A percentile compares a stretch with the other conserved stretches of the same genome.
Evolutionary conservation across 2,888 invertebrate genomes (phyloP).

Genomic region (Mamestra brassicae): DNA sequence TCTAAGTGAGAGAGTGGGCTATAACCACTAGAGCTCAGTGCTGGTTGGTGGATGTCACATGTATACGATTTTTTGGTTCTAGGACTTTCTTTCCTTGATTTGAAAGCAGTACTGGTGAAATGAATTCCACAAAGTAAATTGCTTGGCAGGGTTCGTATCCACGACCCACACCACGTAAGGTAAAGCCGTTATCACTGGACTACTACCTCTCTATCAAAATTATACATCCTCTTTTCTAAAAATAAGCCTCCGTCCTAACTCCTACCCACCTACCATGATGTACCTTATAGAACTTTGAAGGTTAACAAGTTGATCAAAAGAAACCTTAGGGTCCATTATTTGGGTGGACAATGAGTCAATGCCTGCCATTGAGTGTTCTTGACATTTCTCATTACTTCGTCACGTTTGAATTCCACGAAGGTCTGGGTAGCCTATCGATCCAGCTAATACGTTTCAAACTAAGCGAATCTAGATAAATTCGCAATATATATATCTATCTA

Average conservation of each 20-base stretch:
- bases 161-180: not conserved
- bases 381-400: conserved; percentile 23
- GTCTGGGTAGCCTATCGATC: too few relatives aligned
- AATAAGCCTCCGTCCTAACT: not conserved
- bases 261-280: not conserved
- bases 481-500: too few relatives aligned
- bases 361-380: conserved; percentile 23
- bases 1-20: not conserved
- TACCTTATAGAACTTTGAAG: conserved; percentile 29
- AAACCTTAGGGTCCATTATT: conserved; percentile 21
- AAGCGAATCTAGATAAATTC: too few relatives aligned
- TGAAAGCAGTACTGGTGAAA: too few relatives aligned
- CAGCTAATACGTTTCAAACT: too few relatives aligned
- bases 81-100: too few relatives aligned
- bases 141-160: not conserved
- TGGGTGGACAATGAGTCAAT: conserved; percentile 28
- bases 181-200: not conserved
- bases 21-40: not conserved
- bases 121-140: too few relatives aligned
- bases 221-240: not conserved
- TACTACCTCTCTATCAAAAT: too few relatives aligned
- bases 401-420: not conserved
- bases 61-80: too few relatives aligned
- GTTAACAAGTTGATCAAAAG: conserved; percentile 31
- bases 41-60: not conserved